phyloP scores from a whole-genome alignment of 1,140 invertebrate genomes.

The Cherax quadricarinatus region DNA sequence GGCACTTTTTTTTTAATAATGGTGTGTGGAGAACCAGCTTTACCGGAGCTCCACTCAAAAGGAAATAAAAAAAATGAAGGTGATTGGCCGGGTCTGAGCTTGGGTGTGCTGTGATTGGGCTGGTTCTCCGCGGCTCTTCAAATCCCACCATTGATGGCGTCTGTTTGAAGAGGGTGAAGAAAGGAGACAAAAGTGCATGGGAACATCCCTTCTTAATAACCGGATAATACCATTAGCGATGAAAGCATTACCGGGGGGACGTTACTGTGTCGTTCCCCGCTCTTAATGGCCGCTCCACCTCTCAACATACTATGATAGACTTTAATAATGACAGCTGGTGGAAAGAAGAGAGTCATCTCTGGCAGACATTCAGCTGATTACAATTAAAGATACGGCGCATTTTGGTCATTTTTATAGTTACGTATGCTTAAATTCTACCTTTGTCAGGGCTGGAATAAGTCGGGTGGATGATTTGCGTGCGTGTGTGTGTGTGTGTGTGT shows the following conservation, averaged over 20 bases:
- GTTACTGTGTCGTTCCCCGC: constrained; percentile 31
- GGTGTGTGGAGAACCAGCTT: constrained; percentile 56
- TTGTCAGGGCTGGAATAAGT: too few relatives aligned
- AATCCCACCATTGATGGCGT: constrained; percentile 63
- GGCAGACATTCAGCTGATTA: neutral
- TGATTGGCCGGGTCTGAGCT: constrained; percentile 46
- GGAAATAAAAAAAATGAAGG: neutral
- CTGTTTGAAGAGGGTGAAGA: constrained; percentile 68
- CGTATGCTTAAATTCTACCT: too few relatives aligned
- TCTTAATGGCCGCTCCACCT: constrained; percentile 28
- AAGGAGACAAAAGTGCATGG: constrained; percentile 63
- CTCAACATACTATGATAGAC: constrained; percentile 4
- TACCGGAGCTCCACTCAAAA: constrained; percentile 9
- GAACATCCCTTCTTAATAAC: constrained; percentile 69
- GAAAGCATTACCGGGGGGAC: constrained; percentile 50
- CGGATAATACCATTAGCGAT: constrained; percentile 70
- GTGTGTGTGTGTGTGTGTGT: too few relatives aligned
- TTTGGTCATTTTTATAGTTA: too few relatives aligned
- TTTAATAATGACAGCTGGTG: neutral
- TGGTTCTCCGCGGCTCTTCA: constrained; percentile 30
- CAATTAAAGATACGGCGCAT: neutral
- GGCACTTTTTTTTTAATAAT: constrained; percentile 21
- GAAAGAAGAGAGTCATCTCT: neutral
- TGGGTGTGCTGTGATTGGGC: constrained; percentile 37
- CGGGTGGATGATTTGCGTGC: too few relatives aligned